Evolutionary conservation across 2,888 invertebrate species (phyloP).

Genomic region (Timema podura): DNA sequence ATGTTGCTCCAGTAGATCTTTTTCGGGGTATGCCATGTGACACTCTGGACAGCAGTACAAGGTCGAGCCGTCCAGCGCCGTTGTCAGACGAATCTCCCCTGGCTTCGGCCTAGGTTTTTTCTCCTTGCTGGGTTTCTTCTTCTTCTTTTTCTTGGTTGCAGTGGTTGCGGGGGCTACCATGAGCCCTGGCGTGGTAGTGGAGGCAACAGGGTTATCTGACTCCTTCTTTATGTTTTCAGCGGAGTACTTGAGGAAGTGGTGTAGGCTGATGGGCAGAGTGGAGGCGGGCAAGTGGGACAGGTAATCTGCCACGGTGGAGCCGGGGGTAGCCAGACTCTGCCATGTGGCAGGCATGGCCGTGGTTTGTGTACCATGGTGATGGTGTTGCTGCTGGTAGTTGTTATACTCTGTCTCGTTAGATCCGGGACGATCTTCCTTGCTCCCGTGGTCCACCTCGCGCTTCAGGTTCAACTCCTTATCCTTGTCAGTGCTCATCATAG

Average conservation of each 20-base stretch:
- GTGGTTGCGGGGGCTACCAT: slow-evolving; percentile 40
- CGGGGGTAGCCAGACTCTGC: slow-evolving; percentile 67
- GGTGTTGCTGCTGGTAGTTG: slow-evolving; percentile 30
- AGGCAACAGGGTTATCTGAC: slow-evolving; percentile 44
- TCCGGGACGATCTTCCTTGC: slow-evolving; percentile 31
- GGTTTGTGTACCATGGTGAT: slow-evolving; percentile 28
- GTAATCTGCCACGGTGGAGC: slow-evolving; percentile 81
- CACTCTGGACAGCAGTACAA: slow-evolving; percentile 84
- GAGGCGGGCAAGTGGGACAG: slow-evolving; percentile 72
- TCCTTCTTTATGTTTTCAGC: slow-evolving; percentile 74
- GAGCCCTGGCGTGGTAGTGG: slow-evolving; percentile 43
- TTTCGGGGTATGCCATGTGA: slow-evolving; percentile 85
- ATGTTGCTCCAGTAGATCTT: slow-evolving; percentile 78
- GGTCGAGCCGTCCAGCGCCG: slow-evolving; percentile 69
- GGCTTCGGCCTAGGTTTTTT: slow-evolving; percentile 81
- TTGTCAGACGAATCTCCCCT: slow-evolving; percentile 68
- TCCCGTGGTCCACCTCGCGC: slow-evolving; percentile 28
- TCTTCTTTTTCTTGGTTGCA: slow-evolving; percentile 61
- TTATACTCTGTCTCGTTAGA: slow-evolving; percentile 33
- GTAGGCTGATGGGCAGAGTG: slow-evolving; percentile 70
- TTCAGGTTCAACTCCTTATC: slow-evolving; percentile 27
- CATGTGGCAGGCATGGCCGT: slow-evolving; percentile 57
- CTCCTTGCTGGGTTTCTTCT: slow-evolving; percentile 70
- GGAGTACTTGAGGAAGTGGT: slow-evolving; percentile 77
- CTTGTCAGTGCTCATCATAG: slow-evolving; percentile 31